Percentiles rank a stretch among this genome's conserved stretches.
Evolutionary conservation across 2,888 invertebrate genomes (phyloP).

Genomic region (Patella caerulea): DNA sequence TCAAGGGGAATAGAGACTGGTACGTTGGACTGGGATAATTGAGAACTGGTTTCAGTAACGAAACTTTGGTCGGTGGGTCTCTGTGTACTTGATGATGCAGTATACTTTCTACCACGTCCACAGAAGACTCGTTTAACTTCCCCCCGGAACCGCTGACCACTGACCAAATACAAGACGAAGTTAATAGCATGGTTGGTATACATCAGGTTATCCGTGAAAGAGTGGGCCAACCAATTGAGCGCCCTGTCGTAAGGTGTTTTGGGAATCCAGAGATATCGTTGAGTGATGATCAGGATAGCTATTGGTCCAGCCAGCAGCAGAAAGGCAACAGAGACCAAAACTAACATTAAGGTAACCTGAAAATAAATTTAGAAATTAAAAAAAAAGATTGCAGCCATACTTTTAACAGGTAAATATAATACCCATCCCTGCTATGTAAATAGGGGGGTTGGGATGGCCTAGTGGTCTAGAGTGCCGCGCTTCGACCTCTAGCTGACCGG

Average conservation of each 20-base stretch:
- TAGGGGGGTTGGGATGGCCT: no score
- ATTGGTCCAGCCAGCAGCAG: slow-evolving; percentile 11
- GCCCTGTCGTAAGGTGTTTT: not conserved
- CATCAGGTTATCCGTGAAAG: slow-evolving; percentile 12
- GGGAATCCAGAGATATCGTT: not conserved
- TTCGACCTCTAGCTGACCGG: no score
- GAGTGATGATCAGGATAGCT: not conserved
- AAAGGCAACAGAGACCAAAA: slow-evolving; percentile 10
- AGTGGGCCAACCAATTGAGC: not conserved
- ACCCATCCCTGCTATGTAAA: no score
- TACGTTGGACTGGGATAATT: no score
- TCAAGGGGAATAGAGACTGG: no score
- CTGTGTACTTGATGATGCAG: not conserved
- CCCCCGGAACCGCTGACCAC: slow-evolving; percentile 10
- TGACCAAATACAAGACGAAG: slow-evolving; percentile 13
- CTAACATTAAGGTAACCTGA: slow-evolving; percentile 9
- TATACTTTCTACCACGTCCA: no score
- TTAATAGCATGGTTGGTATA: slow-evolving; percentile 16
- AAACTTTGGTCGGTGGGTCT: no score
- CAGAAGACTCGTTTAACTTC: slow-evolving; percentile 13
- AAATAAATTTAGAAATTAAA: not conserved
- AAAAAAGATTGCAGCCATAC: no score
- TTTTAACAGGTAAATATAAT: no score
- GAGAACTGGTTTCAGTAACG: no score
- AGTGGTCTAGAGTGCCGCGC: no score